Evolutionary conservation across 2,888 invertebrate genomes (phyloP), one percentile per base, ranked within the genome.

Genomic region (Drosophila setosimentum): DNA sequence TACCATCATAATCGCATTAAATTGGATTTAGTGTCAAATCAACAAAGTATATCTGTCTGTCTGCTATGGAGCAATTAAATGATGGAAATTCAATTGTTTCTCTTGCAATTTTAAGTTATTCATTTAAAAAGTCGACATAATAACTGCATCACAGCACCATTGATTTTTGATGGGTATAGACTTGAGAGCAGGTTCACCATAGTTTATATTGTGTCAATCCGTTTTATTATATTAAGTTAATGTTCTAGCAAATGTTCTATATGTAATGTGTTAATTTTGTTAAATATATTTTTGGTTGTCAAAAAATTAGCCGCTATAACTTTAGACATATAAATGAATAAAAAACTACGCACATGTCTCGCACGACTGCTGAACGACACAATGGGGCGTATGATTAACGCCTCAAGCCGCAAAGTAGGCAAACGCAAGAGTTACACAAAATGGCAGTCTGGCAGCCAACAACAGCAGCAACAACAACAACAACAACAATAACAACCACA

Each of bases 361-460:
- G 48, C 13, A 35, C 35, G 53, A 27, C 33, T 40, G 21, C 29
- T 65, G 59, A 13, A 53, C 30, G 65, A 58, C n/a, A 80, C 80
- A 76, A 68, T 68, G 58, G 71, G 86, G 76, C 78, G 78, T 83
- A 84, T 84, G 88, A 88, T 88, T 84, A 84, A 88, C 89, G 89
- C 83, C 73, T 48, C 57, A 82, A 77, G 74, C 78, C 81, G 51
- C 61, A 86, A 82, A 87, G 82, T 72, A 68, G 71, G 73, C 82
- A 70, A 66, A 53, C 67, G 50, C 53, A 74, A 76, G 13, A 82
- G 73, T 68, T 78, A 21, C 67, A 75, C 70, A 78, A 78, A 80
- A 71, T 68, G 64, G 58, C 66, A 72, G 65, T 29, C 57, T 24
- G 48, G 32, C 40, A 63, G 35, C 33, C 62, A 65, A 48, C 64